phyloP scores from a whole-genome alignment of 2,113 vertebrate genomes.

The Glaucidium brasilianum region DNA sequence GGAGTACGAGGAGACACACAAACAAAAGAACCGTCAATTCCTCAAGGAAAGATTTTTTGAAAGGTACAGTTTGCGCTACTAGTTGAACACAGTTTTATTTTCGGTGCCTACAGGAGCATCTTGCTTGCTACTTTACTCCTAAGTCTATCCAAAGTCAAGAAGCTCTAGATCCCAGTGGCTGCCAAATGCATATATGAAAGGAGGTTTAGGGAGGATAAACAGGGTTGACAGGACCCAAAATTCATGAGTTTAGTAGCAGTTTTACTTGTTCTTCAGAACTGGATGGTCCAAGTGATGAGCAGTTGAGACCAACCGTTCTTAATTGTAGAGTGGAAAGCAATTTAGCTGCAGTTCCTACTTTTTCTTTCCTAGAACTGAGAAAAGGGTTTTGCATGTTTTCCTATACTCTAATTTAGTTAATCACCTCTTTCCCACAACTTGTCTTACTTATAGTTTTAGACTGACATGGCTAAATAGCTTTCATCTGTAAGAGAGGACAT shows the following conservation, averaged over 20 bases:
- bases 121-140: background rate
- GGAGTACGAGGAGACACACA: background rate
- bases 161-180: background rate
- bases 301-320: background rate
- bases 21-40: background rate
- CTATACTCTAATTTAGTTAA: background rate
- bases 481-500: background rate
- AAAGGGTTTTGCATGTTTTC: background rate
- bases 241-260: accelerated
- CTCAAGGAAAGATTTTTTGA: background rate
- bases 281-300: background rate
- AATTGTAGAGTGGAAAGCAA: background rate
- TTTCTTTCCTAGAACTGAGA: background rate
- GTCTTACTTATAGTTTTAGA: background rate
- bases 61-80: accelerated
- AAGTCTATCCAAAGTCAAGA: background rate
- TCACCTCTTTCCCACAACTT: background rate
- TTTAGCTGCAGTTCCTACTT: background rate
- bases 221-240: background rate
- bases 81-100: background rate
- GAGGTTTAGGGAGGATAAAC: background rate
- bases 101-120: background rate
- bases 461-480: background rate
- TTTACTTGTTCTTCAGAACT: background rate
- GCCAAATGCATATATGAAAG: accelerated